Percentiles rank a stretch among this genome's conserved stretches.
These are phyloP conservation scores for Rhinoptilus africanus DNA, from an alignment of 2,113 vertebrate species.

Conservation along the genomic window DNA sequence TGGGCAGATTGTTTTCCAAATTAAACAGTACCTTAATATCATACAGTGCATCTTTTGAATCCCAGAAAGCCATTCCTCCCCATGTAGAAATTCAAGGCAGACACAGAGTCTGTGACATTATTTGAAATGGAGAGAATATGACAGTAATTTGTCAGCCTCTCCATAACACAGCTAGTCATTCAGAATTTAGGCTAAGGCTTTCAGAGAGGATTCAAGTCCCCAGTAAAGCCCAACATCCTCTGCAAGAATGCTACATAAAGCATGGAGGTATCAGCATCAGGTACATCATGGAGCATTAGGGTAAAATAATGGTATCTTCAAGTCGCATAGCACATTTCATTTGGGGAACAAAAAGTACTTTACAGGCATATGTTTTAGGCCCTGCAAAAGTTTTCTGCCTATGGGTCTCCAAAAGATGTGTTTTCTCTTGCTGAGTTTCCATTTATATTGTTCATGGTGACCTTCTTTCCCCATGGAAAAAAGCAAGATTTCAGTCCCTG, in stretches of 20 bases:
- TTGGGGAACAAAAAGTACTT: not conserved
- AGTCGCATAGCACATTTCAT: not conserved
- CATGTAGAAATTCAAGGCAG: not conserved
- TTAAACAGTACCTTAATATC: not conserved
- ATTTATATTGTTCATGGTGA: not conserved
- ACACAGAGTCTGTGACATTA: not conserved
- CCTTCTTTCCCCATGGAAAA: not conserved
- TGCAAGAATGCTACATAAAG: not conserved
- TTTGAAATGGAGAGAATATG: not conserved
- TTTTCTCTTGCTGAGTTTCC: not conserved
- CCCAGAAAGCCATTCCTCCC: not conserved
- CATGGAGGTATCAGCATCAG: not conserved
- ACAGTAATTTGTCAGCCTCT: not conserved
- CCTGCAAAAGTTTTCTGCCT: not conserved
- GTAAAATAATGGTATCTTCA: not conserved
- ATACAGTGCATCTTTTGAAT: not conserved
- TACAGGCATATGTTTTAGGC: not conserved
- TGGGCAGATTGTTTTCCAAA: not conserved
- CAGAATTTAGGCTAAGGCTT: not conserved
- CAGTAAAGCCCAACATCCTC: not conserved
- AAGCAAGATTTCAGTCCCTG: not conserved
- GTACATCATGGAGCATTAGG: not conserved
- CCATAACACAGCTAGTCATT: not conserved
- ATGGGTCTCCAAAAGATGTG: not conserved
- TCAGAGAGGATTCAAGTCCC: not conserved